Base-by-base conservation (phyloP, 2,797 vertebrate genomes). In the Arremon aurantiirostris region DNA sequence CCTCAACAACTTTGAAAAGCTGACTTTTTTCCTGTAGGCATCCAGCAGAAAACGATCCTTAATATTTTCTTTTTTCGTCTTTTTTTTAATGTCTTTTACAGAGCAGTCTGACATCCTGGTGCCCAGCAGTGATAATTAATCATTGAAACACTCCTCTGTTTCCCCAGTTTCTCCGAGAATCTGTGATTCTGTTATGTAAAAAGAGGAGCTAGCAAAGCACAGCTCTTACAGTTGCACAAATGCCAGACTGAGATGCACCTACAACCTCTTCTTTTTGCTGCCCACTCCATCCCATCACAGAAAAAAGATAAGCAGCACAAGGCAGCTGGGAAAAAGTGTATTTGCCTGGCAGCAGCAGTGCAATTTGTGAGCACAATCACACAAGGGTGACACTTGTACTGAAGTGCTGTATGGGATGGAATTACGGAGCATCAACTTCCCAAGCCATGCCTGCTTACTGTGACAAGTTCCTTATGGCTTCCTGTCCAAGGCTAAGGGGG, bases 121-220 rank as follows among this genome's bases (percentile, higher is more conserved):
- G 65, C 79, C 86, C 72, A 93, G 72, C 61, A 91, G 68, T 72
- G 65, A 34, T 69, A 19, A 90, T 93, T 88, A 93, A 92, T 86
- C 94, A 95, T n/a, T 73, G 69, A 94, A 89, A 81, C 26, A 49
- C 34, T 78, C 65, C 24, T 63, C 77, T 60, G 44, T 52, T 89
- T 35, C 18, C 50, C 23, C 55, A 37, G 42, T 24, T 71, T 87
- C 84, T 85, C 32, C 52, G 32, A 86, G 79, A 55, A 86, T 50
- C 34, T 66, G 41, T 65, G 70, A 84, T 85, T 81, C 59, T 47
- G 39, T 75, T 92, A 83, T 1, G 46, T 55, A 91, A 76, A 76
- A 92, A 59, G 42, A 78, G 61, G 27, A 92, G 65, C 7, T 91
- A 59, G 88, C 39, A 92, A 83, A 93, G 71, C 28, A 66, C 30